Evolutionary conservation across 2,888 invertebrate genomes (phyloP), one percentile per base, ranked within the genome.

Genomic region (Stegana nigrithorax): DNA sequence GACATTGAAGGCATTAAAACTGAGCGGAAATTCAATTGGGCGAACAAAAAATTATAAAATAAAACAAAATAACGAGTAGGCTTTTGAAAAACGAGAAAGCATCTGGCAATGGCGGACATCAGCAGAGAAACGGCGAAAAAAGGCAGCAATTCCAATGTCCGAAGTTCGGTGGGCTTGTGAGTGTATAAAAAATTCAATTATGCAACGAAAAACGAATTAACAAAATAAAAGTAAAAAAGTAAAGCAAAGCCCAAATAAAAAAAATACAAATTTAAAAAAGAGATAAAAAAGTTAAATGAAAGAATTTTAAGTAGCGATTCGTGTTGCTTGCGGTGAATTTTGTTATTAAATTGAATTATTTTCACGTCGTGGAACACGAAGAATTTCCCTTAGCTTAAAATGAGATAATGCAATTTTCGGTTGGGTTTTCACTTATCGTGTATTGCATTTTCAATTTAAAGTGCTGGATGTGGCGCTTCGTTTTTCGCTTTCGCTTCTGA

Each of bases 401-500:
- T n/a, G n/a, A n/a, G 78, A 78, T 80, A 75, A 75, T 80, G 62
- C 68, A 80, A 75, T 75, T 80, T 77, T 73, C 61, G 66, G n/a
- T n/a, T n/a, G n/a, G n/a, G n/a, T 64, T 67, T 4, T 10, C 6
- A 5, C 12, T 29, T 53, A 60, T 80, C 72, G 80, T 78, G 66
- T 79, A 78, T 80, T 75, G 81, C 75, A 75, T 75, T 80, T 76
- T 75, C 79, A 75, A 80, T 75, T 73, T 78, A 68, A 70, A 68
- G 78, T n/a, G n/a, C n/a, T n/a, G n/a, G n/a, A n/a, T n/a, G n/a
- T n/a, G n/a, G n/a, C n/a, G n/a, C n/a, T n/a, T n/a, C n/a, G n/a
- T n/a, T n/a, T n/a, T n/a, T n/a, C n/a, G n/a, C n/a, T n/a, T n/a
- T n/a, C n/a, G n/a, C n/a, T n/a, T n/a, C n/a, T n/a, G n/a, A n/a